Conservation (phyloP, 2,797 vertebrate species). For the Chaunax sp. region DNA sequence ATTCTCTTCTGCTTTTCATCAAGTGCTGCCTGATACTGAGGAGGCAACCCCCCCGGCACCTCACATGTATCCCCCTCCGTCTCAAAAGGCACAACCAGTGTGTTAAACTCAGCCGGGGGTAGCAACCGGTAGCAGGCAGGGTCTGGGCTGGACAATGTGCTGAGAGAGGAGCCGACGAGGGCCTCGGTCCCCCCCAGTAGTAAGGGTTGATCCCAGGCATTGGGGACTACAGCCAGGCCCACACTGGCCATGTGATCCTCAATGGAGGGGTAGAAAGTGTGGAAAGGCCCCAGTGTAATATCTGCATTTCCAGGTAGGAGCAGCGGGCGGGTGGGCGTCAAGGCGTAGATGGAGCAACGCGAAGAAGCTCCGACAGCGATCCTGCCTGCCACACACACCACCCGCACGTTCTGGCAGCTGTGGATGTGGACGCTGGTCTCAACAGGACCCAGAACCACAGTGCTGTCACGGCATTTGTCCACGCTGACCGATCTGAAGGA, state of each 20-base stretch:
- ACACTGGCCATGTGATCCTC: constrained; percentile 97
- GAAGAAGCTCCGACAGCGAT: constrained; percentile 86
- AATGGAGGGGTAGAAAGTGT: constrained; percentile 93
- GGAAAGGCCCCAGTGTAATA: constrained; percentile 92
- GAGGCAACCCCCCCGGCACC: constrained; percentile 90
- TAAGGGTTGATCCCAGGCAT: constrained; percentile 91
- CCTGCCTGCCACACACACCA: constrained; percentile 88
- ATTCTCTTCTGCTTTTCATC: constrained; percentile 87
- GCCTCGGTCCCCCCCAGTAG: constrained; percentile 87
- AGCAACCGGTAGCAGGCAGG: constrained; percentile 85
- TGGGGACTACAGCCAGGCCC: constrained; percentile 94
- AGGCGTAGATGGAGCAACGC: constrained; percentile 84
- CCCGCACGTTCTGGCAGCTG: constrained; percentile 88
- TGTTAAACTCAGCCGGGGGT: constrained; percentile 86
- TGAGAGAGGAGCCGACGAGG: constrained; percentile 12
- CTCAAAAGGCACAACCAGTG: constrained; percentile 91
- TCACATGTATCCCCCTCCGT: constrained; percentile 96
- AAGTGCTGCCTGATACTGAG: constrained; percentile 85
- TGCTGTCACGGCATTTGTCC: constrained; percentile 93
- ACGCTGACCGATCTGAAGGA: constrained; percentile 89
- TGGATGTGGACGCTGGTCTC: constrained; percentile 90
- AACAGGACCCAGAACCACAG: constrained; percentile 94
- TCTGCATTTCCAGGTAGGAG: constrained; percentile 90
- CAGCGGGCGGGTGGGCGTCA: constrained; percentile 91
- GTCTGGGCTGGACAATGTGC: constrained; percentile 44